Evolutionary conservation across 2,888 invertebrate genomes (phyloP).

Genomic region (Tuberolachnus salignus): DNA sequence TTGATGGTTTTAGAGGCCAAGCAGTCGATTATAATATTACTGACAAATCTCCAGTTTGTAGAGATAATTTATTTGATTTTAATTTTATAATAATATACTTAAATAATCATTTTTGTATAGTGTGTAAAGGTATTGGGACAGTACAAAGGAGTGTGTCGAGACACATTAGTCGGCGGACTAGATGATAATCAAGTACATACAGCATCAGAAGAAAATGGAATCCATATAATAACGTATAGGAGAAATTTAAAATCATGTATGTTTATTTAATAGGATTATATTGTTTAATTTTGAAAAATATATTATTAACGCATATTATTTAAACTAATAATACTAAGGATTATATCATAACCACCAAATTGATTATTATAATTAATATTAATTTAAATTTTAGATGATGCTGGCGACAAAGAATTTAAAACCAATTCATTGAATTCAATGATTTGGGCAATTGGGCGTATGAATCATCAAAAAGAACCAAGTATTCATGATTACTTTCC

Average conservation of each 20-base stretch:
- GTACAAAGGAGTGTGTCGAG: constrained; percentile 85
- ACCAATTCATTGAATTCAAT: constrained; percentile 69
- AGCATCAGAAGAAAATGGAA: constrained; percentile 74
- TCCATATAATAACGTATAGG: constrained; percentile 80
- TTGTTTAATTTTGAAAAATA: not conserved
- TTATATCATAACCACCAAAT: too few relatives aligned
- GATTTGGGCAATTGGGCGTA: constrained; percentile 83
- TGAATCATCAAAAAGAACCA: constrained; percentile 79
- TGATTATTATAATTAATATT: not conserved
- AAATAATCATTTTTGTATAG: constrained; percentile 63
- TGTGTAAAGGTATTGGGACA: constrained; percentile 85
- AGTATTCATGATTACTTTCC: constrained; percentile 83
- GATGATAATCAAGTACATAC: constrained; percentile 83
- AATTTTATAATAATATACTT: not conserved
- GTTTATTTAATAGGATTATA: constrained; percentile 59
- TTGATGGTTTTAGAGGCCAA: constrained; percentile 74
- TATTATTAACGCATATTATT: too few relatives aligned
- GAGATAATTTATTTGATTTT: not conserved
- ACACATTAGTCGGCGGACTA: constrained; percentile 79
- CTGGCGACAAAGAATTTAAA: constrained; percentile 76
- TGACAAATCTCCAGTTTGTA: constrained; percentile 76
- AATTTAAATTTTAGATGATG: constrained; percentile 69
- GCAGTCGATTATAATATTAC: constrained; percentile 86
- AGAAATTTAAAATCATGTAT: constrained; percentile 76
- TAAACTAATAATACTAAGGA: too few relatives aligned